Evolutionary conservation across 2,888 invertebrate species (phyloP).

Genomic region (Beris morrisii): DNA sequence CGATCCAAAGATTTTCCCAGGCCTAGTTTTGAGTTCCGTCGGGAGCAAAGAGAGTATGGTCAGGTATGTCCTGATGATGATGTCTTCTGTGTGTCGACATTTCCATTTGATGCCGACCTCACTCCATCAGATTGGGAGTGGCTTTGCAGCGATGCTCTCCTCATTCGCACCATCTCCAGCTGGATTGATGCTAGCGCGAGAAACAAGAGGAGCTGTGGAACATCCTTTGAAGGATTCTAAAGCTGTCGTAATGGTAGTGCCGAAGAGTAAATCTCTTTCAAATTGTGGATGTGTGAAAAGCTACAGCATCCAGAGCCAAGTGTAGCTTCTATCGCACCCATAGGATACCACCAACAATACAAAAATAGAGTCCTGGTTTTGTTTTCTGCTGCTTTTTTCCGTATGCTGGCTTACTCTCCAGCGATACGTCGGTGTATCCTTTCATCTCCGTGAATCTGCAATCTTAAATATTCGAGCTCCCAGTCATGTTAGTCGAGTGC

Average conservation of each 20-base stretch:
- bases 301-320: slow-evolving; percentile 18
- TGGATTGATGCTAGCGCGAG: neutral
- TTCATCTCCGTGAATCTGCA: slow-evolving; percentile 29
- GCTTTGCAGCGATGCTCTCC: slow-evolving; percentile 11
- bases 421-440: slow-evolving; percentile 18
- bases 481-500: slow-evolving; percentile 40
- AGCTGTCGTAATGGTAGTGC: neutral
- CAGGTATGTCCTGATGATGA: slow-evolving; percentile 7
- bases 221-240: slow-evolving; percentile 5
- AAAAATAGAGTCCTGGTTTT: no score
- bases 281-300: slow-evolving; percentile 3
- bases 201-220: neutral
- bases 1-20: slow-evolving; percentile 26
- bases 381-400: no score
- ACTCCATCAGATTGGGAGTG: slow-evolving; percentile 22
- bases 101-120: neutral
- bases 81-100: neutral
- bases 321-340: slow-evolving; percentile 4
- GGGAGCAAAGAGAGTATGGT: slow-evolving; percentile 23
- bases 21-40: neutral
- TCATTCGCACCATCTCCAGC: neutral
- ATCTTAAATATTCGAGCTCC: slow-evolving; percentile 33
- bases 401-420: slow-evolving; percentile 13
- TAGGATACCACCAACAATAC: no score
- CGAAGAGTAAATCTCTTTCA: slow-evolving; percentile 14